These are phyloP conservation scores for Polymixis flavicincta DNA, from an alignment of 2,888 invertebrate genomes.

Conservation along the genomic window DNA sequence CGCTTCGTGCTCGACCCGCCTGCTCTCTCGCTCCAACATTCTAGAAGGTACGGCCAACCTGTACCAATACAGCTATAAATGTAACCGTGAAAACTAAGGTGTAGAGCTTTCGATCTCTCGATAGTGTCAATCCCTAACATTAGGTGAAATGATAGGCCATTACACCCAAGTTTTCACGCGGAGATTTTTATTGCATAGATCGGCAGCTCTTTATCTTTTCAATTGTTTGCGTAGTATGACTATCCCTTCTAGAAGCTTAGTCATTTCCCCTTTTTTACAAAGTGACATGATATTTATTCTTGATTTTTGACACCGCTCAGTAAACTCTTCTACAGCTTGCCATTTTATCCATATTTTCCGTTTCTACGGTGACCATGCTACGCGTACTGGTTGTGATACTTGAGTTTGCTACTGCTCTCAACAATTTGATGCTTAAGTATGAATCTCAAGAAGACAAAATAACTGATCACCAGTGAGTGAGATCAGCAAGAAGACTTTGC, in stretches of 20 bases:
- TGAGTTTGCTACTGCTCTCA: neutral
- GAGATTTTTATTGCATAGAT: neutral
- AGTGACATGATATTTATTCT: neutral
- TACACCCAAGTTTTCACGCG: too few relatives aligned
- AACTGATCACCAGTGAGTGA: too few relatives aligned
- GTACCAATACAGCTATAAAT: too few relatives aligned
- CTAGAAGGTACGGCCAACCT: slow-evolving; percentile 72
- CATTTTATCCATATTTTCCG: too few relatives aligned
- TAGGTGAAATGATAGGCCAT: too few relatives aligned
- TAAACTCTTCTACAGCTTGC: neutral
- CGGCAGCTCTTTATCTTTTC: neutral
- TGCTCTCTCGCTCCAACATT: slow-evolving; percentile 71
- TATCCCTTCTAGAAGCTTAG: neutral
- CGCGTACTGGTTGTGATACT: neutral
- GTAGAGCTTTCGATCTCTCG: too few relatives aligned
- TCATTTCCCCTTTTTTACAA: neutral
- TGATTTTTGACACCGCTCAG: neutral
- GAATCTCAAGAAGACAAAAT: neutral
- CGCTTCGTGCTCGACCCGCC: slow-evolving; percentile 79
- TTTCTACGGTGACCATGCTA: too few relatives aligned
- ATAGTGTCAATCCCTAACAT: neutral
- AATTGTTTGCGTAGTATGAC: neutral
- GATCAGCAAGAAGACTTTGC: neutral
- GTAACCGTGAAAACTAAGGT: neutral
- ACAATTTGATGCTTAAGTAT: neutral